Base-by-base conservation (phyloP, 2,797 vertebrate genomes). In the Pagetopsis macropterus region DNA sequence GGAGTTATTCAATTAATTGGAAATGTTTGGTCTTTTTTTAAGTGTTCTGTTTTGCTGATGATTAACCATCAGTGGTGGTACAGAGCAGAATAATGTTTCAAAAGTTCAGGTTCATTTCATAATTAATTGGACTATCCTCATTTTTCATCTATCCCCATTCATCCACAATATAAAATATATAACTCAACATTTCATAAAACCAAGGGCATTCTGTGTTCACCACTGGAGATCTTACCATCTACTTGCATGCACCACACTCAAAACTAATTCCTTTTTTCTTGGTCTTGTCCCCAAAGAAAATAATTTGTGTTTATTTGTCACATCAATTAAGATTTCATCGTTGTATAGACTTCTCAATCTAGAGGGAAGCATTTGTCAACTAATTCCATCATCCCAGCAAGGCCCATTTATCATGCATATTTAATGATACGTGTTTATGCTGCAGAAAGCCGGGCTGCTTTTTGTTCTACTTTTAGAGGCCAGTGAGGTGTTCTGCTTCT, bases 331-430 rank as follows among this genome's bases (percentile, higher is more conserved):
- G 80, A 83, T 89, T 90, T 91, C 85, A 88, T 86, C 72, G 63
- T 81, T 78, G 78, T 75, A 72, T 55, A 72, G 77, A 77, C 60
- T 49, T 8, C 72, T 79, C 70, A 81, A 84, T 91, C 87, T 88
- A 82, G 48, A 58, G 90, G 89, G 89, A 68, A 85, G 63, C 90
- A 85, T 81, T 77, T 84, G 90, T 91, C 82, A 65, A 40, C 87
- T 88, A 90, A 93, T 92, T 89, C 84, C 76, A 77, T 75, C 72
- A 13, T 82, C 87, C 80, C 88, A 71, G 84, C 75, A 73, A 88
- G 82, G 17, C 88, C 84, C 85, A 85, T 91, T 85, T 89, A 76
- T 82, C 87, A 91, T 94, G 88, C 88, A 92, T 93, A 92, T 94
- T 94, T 94, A 83, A 94, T 91, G 90, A 89, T 21, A 44, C 66